phyloP scores from a whole-genome alignment of 2,113 vertebrate genomes.

The Peromyscus leucopus region DNA sequence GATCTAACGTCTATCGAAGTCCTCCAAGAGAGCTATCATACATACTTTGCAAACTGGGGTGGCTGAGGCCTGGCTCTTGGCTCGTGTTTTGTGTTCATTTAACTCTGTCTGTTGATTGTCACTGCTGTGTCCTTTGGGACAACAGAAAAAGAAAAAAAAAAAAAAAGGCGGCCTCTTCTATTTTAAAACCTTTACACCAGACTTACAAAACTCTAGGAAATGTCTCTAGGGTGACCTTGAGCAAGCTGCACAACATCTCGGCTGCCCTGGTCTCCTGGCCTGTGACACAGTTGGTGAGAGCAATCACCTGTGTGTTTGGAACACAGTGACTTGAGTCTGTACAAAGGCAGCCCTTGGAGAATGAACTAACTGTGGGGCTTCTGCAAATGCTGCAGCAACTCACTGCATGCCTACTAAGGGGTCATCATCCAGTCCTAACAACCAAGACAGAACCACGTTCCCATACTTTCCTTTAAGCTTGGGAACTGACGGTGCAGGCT shows the following conservation, averaged over 20 bases:
- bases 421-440: background rate
- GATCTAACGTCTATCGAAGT: background rate
- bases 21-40: background rate
- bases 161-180: background rate
- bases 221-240: conserved; percentile 46
- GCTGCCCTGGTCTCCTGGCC: background rate
- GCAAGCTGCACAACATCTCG: background rate
- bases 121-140: background rate
- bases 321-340: background rate
- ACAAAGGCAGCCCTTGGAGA: background rate
- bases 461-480: conserved; percentile 11
- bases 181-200: conserved; percentile 1
- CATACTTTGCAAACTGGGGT: background rate
- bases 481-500: background rate
- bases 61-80: background rate
- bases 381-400: background rate
- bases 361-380: background rate
- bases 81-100: background rate
- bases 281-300: background rate
- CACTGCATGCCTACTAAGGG: background rate
- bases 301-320: background rate
- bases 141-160: background rate
- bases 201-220: background rate
- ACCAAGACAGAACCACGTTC: conserved; percentile 2
- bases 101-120: background rate